These are phyloP conservation scores for Tenualosa thibaudeaui DNA, from an alignment of 2,797 vertebrate species.

Conservation along the genomic window DNA sequence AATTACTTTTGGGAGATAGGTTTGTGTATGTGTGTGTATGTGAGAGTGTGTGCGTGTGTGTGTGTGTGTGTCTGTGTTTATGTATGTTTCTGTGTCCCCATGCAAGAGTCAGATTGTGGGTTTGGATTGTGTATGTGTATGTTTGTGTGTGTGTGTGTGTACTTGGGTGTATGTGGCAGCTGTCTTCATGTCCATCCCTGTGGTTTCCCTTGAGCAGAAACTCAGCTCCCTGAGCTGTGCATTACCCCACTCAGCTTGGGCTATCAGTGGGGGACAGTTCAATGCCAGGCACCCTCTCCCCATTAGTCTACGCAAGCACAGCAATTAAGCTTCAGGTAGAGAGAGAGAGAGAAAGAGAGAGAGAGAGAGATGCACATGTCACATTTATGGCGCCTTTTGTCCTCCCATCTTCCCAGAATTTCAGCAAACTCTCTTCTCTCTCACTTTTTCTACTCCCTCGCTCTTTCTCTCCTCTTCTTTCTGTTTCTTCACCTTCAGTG, in stretches of 20 bases:
- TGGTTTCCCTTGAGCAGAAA: not conserved
- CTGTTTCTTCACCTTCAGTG: not conserved
- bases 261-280: constrained; percentile 35
- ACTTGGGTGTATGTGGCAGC: not conserved
- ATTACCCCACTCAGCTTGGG: constrained; percentile 38
- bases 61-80: not conserved
- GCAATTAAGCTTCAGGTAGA: constrained; percentile 43
- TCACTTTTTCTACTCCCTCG: constrained; percentile 43
- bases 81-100: not conserved
- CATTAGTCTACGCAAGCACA: constrained; percentile 45
- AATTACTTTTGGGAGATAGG: not conserved
- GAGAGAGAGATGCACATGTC: constrained; percentile 28
- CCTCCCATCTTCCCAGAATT: constrained; percentile 46
- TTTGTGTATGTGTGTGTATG: not conserved
- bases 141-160: not conserved
- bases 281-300: constrained; percentile 45
- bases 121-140: not conserved
- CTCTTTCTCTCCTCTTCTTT: constrained; percentile 26
- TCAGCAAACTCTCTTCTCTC: constrained; percentile 27
- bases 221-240: constrained; percentile 7
- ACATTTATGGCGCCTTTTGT: constrained; percentile 44
- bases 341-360: constrained; percentile 19
- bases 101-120: too few relatives aligned
- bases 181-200: not conserved
- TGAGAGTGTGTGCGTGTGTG: not conserved